phyloP scores from a whole-genome alignment of 2,888 invertebrate genomes.

The Athrips mouffetella region DNA sequence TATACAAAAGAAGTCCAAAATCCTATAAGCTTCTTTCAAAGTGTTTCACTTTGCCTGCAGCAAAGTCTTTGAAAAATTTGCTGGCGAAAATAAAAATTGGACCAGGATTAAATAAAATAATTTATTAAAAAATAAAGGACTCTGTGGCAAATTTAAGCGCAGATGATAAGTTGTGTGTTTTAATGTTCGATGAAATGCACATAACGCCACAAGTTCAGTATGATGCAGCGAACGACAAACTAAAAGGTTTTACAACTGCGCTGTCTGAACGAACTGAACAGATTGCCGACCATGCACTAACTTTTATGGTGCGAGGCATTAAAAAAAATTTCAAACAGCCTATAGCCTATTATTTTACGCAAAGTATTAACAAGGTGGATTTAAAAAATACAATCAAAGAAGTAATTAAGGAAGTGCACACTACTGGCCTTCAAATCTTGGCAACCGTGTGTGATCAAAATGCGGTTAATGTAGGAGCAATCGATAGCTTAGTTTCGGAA shows the following conservation, averaged over 20 bases:
- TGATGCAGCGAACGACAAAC: constrained; percentile 16
- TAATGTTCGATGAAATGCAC: constrained; percentile 28
- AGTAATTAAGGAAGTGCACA: constrained; percentile 19
- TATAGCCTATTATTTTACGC: constrained; percentile 32
- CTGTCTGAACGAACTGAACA: constrained; percentile 12
- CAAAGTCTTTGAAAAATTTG: constrained; percentile 22
- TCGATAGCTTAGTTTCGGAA: constrained; percentile 25
- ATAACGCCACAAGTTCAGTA: constrained; percentile 21
- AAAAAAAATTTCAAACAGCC: constrained; percentile 28
- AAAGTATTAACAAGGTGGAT: constrained; percentile 21
- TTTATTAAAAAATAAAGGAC: constrained; percentile 22
- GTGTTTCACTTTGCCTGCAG: constrained; percentile 25
- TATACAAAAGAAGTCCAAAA: constrained; percentile 25
- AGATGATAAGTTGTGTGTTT: constrained; percentile 18
- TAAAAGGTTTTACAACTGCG: constrained; percentile 24
- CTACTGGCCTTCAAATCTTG: constrained; percentile 22
- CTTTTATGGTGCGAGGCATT: constrained; percentile 31
- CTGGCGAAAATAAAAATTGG: no score
- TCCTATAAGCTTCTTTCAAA: constrained; percentile 19
- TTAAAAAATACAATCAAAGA: constrained; percentile 24
- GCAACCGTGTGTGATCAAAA: constrained; percentile 31
- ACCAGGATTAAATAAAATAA: constrained; percentile 20
- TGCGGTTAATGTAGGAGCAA: constrained; percentile 28
- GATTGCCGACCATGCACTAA: constrained; percentile 27
- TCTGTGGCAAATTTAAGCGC: constrained; percentile 4